These are phyloP conservation scores for Biston stratarius DNA, from an alignment of 2,888 invertebrate species.

Conservation along the genomic window DNA sequence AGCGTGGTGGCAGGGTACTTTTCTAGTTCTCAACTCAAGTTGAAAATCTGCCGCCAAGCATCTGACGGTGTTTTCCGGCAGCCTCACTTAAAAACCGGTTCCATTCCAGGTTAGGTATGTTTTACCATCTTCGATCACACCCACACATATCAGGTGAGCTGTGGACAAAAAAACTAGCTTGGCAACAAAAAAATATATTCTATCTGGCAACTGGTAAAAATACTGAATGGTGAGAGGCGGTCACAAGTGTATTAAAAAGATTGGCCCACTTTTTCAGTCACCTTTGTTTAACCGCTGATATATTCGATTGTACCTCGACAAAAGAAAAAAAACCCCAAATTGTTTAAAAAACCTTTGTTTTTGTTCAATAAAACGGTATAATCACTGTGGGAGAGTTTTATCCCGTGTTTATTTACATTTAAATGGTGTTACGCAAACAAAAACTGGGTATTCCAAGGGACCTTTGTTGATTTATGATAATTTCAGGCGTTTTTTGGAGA, in stretches of 20 bases:
- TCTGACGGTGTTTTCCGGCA: too few relatives aligned
- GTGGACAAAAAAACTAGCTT: too few relatives aligned
- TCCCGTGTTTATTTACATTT: slow-evolving; percentile 44
- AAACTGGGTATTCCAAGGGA: slow-evolving; percentile 26
- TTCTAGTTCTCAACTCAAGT: too few relatives aligned
- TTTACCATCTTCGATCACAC: too few relatives aligned
- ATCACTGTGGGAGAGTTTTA: slow-evolving; percentile 35
- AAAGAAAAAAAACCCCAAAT: slow-evolving; percentile 18
- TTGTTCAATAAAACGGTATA: slow-evolving; percentile 39
- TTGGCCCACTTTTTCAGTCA: slow-evolving; percentile 7
- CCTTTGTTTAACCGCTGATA: slow-evolving; percentile 29
- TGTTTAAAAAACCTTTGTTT: slow-evolving; percentile 33
- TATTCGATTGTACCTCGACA: slow-evolving; percentile 30
- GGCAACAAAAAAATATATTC: too few relatives aligned
- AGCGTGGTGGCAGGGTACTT: too few relatives aligned
- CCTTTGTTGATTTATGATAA: slow-evolving; percentile 35
- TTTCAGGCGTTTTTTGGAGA: slow-evolving; percentile 23
- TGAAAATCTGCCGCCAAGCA: too few relatives aligned
- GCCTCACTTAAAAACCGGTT: too few relatives aligned
- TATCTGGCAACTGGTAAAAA: not conserved
- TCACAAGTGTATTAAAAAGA: slow-evolving; percentile 4
- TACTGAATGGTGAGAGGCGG: not conserved
- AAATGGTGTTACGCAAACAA: slow-evolving; percentile 36
- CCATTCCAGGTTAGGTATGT: too few relatives aligned
- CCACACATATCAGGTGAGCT: too few relatives aligned